These are phyloP conservation scores for Rhineura floridana DNA, from an alignment of 2,113 vertebrate species.

Conservation along the genomic window DNA sequence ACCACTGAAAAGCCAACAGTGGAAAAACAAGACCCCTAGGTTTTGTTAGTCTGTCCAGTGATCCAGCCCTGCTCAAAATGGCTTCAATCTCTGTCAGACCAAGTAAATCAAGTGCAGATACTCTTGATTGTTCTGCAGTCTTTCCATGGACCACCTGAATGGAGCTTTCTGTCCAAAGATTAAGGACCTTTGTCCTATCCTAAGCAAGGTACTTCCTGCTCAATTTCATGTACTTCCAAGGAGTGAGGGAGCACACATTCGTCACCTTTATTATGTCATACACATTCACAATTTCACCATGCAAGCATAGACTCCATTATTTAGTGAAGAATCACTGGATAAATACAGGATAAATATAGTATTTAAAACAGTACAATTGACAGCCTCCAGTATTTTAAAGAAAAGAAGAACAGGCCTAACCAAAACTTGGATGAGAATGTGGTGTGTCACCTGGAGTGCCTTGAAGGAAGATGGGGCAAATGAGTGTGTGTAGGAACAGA, in stretches of 20 bases:
- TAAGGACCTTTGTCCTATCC: neutral
- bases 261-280: neutral
- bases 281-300: neutral
- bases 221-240: neutral
- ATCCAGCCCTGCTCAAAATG: too few species aligned
- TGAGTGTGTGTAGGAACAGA: too few species aligned
- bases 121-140: neutral
- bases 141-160: neutral
- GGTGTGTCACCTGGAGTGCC: neutral
- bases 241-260: neutral
- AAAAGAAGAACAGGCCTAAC: neutral
- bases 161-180: neutral
- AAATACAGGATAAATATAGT: too few species aligned
- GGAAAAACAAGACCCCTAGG: too few species aligned
- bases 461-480: neutral
- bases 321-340: too few species aligned
- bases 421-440: neutral
- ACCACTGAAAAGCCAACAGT: too few species aligned
- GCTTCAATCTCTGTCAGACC: too few species aligned
- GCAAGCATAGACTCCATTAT: neutral
- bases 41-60: too few species aligned
- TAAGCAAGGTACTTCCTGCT: neutral
- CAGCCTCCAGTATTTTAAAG: neutral
- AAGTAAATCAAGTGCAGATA: neutral
- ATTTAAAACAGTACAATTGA: neutral